Conservation (phyloP, 2,797 vertebrate genomes). For the Lutjanus campechanus region DNA sequence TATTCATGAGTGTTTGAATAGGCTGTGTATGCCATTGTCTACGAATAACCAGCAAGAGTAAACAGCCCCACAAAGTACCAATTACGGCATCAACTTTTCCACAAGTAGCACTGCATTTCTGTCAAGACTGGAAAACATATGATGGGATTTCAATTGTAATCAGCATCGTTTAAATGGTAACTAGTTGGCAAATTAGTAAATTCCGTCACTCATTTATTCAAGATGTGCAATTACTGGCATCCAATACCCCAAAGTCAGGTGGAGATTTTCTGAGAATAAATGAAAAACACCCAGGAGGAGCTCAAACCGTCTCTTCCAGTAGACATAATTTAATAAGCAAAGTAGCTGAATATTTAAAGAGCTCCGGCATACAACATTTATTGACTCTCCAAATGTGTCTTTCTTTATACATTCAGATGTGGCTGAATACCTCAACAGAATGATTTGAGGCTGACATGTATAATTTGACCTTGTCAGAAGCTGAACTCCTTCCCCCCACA, state of each 20-base stretch:
- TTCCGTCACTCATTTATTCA: constrained; percentile 57
- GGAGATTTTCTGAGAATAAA: constrained; percentile 44
- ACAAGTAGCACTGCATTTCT: not conserved
- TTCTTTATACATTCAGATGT: constrained; percentile 61
- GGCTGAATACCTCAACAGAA: constrained; percentile 49
- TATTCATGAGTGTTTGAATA: constrained; percentile 60
- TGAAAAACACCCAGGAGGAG: constrained; percentile 48
- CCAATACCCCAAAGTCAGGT: constrained; percentile 60
- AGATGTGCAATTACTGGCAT: constrained; percentile 61
- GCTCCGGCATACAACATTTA: constrained; percentile 58
- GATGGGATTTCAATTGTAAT: constrained; percentile 45
- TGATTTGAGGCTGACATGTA: constrained; percentile 68
- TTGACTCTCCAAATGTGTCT: constrained; percentile 54
- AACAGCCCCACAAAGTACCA: constrained; percentile 51
- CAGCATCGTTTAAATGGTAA: constrained; percentile 33
- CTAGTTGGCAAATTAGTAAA: constrained; percentile 53
- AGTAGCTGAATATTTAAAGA: constrained; percentile 71
- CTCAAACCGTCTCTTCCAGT: constrained; percentile 32
- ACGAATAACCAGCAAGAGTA: constrained; percentile 1
- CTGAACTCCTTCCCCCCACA: constrained; percentile 42
- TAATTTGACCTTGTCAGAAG: constrained; percentile 79
- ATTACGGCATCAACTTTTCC: constrained; percentile 56
- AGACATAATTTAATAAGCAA: constrained; percentile 68
- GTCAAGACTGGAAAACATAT: constrained; percentile 37
- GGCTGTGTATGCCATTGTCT: constrained; percentile 48